phyloP scores from a whole-genome alignment of 2,888 invertebrate species.

The Macrosiphum euphorbiae region DNA sequence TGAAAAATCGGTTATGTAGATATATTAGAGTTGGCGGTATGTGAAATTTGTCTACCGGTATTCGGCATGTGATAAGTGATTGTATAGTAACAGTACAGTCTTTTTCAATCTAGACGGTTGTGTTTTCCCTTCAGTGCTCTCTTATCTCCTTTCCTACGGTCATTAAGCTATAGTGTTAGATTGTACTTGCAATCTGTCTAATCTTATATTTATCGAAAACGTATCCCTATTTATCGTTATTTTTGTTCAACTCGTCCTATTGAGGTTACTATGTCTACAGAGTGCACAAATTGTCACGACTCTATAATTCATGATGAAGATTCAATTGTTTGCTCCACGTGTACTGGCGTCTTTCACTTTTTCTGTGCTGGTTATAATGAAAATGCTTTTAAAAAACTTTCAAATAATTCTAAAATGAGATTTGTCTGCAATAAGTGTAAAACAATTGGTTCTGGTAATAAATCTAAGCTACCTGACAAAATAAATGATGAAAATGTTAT shows the following conservation, averaged over 20 bases:
- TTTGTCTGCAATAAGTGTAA: constrained; percentile 21
- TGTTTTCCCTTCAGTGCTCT: no score
- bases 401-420: constrained; percentile 1
- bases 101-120: no score
- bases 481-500: constrained; percentile 11
- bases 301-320: not conserved
- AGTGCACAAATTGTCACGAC: not conserved
- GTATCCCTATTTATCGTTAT: not conserved
- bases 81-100: no score
- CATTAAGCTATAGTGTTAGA: no score
- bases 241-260: not conserved
- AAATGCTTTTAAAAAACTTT: not conserved
- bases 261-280: constrained; percentile 9
- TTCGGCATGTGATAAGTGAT: no score
- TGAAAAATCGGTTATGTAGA: no score
- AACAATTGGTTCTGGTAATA: not conserved
- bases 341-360: not conserved
- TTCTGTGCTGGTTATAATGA: constrained; percentile 17
- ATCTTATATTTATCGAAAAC: not conserved
- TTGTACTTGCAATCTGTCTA: no score
- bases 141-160: no score
- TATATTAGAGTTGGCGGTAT: no score
- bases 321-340: not conserved
- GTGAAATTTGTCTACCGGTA: no score
- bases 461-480: no score